Percentiles rank a stretch among this genome's conserved stretches.
These are phyloP conservation scores for Darevskia nairensis DNA, from an alignment of 2,797 vertebrate species.

Conservation along the genomic window DNA sequence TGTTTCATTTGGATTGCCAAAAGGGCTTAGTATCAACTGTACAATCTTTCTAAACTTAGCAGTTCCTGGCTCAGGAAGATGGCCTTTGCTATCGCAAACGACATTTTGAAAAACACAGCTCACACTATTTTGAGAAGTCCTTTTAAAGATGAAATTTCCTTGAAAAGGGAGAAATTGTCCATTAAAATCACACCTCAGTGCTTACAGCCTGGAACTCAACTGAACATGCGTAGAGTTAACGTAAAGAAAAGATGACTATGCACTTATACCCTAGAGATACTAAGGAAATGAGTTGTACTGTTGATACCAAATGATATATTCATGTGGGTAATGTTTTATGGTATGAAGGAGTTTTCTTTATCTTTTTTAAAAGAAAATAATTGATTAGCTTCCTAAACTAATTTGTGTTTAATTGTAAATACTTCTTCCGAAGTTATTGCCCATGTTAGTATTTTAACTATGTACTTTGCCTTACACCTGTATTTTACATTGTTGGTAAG, in stretches of 20 bases:
- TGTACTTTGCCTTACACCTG: slow-evolving; percentile 80
- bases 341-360: slow-evolving; percentile 75
- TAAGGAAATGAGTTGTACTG: slow-evolving; percentile 74
- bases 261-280: slow-evolving; percentile 76
- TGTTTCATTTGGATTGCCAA: slow-evolving; percentile 72
- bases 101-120: slow-evolving; percentile 72
- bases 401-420: slow-evolving; percentile 77
- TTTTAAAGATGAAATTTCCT: slow-evolving; percentile 70
- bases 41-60: slow-evolving; percentile 76
- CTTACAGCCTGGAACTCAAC: slow-evolving; percentile 70
- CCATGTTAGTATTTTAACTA: slow-evolving; percentile 76
- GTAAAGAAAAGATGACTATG: slow-evolving; percentile 78
- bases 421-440: slow-evolving; percentile 76
- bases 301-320: slow-evolving; percentile 75
- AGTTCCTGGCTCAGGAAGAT: slow-evolving; percentile 81
- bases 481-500: slow-evolving; percentile 76
- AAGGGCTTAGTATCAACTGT: slow-evolving; percentile 80
- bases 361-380: slow-evolving; percentile 68
- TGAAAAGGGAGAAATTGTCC: slow-evolving; percentile 62
- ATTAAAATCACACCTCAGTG: slow-evolving; percentile 68
- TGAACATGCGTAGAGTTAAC: slow-evolving; percentile 64
- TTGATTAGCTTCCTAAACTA: slow-evolving; percentile 73
- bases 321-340: slow-evolving; percentile 69
- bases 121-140: slow-evolving; percentile 55
- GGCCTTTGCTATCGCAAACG: slow-evolving; percentile 73